Evolutionary conservation across 1,140 invertebrate genomes (phyloP), one percentile per base, ranked within the genome.

Genomic region (Acromyrmex heyeri): DNA sequence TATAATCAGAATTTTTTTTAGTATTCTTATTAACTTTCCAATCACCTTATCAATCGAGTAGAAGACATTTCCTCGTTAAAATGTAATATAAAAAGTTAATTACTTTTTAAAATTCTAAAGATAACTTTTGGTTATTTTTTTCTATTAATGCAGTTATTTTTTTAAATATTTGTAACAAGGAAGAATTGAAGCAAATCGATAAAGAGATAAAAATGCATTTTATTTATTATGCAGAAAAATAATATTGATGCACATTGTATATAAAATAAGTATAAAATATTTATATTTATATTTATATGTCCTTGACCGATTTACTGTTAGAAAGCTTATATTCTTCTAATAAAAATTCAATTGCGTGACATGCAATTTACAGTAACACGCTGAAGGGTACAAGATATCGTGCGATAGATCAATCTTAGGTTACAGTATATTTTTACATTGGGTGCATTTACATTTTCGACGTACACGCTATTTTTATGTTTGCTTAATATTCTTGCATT

Each of bases 391-490:
- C 79, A 83, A 73, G 79, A 83, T 83, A 44, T 73, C 69, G 79
- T 75, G 69, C 67, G 38, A 83, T 62, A 83, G 53, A 83, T 82
- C 67, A 73, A 82, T 83, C 79, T 83, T 73, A 75, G 24, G 70
- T 61, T 75, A 57, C 55, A 48, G 18, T 38, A 55, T 83, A 75
- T 83, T 83, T 83, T 83, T 83, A 62, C 69, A 83, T 75, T n/a
- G 24, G 48, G 27, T 27, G 38, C 79, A 83, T 83, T 83, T 83
- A 83, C 79, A 83, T 75, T 83, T 82, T 83, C 50, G 61, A 75
- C 79, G 8, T 75, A 75, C 79, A 83, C 79, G 79, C 79, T 83
- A 83, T 83, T 83, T 83, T 83, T 83, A 61, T 83, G 79, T 83
- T 83, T 83, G 69, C 79, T 75, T 83, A 69, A 75, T 83, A 83